Evolutionary conservation across 2,888 invertebrate species (phyloP), one percentile per base, ranked within the genome.

Genomic region (Macrophya alboannulata): DNA sequence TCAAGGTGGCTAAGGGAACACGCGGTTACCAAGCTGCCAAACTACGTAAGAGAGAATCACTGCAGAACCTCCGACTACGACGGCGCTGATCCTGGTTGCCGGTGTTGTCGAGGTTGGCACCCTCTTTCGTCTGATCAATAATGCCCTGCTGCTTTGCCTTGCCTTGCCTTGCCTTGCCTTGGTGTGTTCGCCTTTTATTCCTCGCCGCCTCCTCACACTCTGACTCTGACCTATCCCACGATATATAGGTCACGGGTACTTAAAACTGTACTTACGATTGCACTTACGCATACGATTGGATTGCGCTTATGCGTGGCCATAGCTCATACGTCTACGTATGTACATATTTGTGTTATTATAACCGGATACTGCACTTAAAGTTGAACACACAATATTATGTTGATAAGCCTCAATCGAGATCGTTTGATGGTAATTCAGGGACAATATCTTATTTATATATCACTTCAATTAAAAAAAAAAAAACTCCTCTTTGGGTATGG

Each of bases 51-150:
- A 62, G 81, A 81, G 25, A 62, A 81, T 43, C 43, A 21, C 17
- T 31, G 31, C 31, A 10, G 31, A 25, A 81, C 21, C 40, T 77
- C 21, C n/a, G 48, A 48, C 79, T 79, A 51, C 40, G 81, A 43
- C 51, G 79, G 81, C 81, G 81, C 59, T 62, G 81, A 37, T 37
- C 6, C 8, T 17, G 9, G 25, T 25, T 51, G 51, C 51, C 0
- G 17, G 48, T 76, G 25, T 48, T 45, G 31, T 77, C 77, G 51
- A 77, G 31, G 31, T 62, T 21, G 43, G 59, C 81, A 81, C 81
- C 81, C 81, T 81, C 81, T 81, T 81, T 81, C 62, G 62, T 12
- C 81, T 81, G 62, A 81, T 81, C 81, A 81, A 81, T 81, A 81
- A 79, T 79, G 79, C 79, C 21, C 40, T 31, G 31, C 31, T 31